phyloP scores from a whole-genome alignment of 1,140 invertebrate genomes.

The Trichonephila clavipes region DNA sequence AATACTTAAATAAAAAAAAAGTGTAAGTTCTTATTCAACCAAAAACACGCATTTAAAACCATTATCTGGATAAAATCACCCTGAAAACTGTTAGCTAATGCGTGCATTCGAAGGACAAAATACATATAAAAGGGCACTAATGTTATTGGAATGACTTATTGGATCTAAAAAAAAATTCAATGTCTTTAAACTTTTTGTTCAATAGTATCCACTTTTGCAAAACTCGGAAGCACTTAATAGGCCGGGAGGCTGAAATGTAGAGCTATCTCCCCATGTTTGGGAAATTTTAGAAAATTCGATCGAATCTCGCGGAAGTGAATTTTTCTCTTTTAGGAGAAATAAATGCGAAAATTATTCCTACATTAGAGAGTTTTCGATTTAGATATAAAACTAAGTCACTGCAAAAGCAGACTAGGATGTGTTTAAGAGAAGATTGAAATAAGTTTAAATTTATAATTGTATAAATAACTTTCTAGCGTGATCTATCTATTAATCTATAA shows the following conservation, averaged over 20 bases:
- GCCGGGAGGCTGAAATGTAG: not conserved
- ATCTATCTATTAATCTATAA: not conserved
- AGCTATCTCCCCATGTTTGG: not conserved
- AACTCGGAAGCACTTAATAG: no score
- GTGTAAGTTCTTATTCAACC: no score
- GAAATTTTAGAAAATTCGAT: not conserved
- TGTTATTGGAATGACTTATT: no score
- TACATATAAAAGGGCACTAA: no score
- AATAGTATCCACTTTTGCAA: no score
- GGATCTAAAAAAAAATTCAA: no score
- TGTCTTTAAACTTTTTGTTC: no score
- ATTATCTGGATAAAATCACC: no score
- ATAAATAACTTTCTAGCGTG: not conserved
- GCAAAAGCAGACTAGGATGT: not conserved
- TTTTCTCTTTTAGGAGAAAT: not conserved
- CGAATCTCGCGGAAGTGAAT: not conserved
- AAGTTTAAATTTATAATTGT: not conserved
- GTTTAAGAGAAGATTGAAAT: not conserved
- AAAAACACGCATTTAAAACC: no score
- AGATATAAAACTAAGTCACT: not conserved
- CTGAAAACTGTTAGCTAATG: no score
- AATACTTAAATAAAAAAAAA: no score
- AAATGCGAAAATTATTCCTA: slow-evolving; percentile 7
- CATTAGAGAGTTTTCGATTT: not conserved
- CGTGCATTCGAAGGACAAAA: no score